phyloP scores from a whole-genome alignment of 2,888 invertebrate genomes.

The Dastarcus helophoroides region DNA sequence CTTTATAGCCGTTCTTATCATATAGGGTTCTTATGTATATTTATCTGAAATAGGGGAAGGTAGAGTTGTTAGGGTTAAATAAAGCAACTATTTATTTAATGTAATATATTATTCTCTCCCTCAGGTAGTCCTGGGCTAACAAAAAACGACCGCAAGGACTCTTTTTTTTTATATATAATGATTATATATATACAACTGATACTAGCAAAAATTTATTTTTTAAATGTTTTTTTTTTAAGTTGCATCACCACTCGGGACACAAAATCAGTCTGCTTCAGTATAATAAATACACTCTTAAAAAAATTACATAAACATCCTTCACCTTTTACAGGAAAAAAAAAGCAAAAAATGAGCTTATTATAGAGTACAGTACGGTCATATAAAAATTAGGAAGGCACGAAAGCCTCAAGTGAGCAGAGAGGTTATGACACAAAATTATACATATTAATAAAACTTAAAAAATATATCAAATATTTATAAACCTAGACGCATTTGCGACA shows the following conservation, averaged over 20 bases:
- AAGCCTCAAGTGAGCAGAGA: slow-evolving; percentile 32
- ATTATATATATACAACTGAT: slow-evolving; percentile 22
- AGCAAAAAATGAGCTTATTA: slow-evolving; percentile 14
- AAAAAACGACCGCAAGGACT: slow-evolving; percentile 37
- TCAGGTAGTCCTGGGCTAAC: slow-evolving; percentile 39
- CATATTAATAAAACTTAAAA: slow-evolving; percentile 18
- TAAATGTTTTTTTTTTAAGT: slow-evolving; percentile 20
- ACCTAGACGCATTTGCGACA: too few relatives aligned
- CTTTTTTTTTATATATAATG: slow-evolving; percentile 20
- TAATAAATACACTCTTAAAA: slow-evolving; percentile 15
- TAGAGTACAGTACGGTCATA: slow-evolving; percentile 31
- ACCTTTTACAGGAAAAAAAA: slow-evolving; percentile 16
- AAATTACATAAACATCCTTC: slow-evolving; percentile 19
- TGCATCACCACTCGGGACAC: slow-evolving; percentile 18
- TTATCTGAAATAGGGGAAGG: too few relatives aligned
- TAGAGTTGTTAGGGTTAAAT: too few relatives aligned
- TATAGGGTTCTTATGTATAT: too few relatives aligned
- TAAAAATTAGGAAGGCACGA: slow-evolving; percentile 35
- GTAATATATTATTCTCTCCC: slow-evolving; percentile 37
- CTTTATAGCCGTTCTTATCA: too few relatives aligned
- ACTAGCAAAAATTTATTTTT: slow-evolving; percentile 26
- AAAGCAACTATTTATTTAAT: slow-evolving; percentile 15
- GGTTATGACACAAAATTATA: slow-evolving; percentile 32
- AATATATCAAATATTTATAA: slow-evolving; percentile 16
- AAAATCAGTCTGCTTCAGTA: slow-evolving; percentile 25